phyloP scores from a whole-genome alignment of 2,797 vertebrate genomes.

The Benthosema pterotum region DNA sequence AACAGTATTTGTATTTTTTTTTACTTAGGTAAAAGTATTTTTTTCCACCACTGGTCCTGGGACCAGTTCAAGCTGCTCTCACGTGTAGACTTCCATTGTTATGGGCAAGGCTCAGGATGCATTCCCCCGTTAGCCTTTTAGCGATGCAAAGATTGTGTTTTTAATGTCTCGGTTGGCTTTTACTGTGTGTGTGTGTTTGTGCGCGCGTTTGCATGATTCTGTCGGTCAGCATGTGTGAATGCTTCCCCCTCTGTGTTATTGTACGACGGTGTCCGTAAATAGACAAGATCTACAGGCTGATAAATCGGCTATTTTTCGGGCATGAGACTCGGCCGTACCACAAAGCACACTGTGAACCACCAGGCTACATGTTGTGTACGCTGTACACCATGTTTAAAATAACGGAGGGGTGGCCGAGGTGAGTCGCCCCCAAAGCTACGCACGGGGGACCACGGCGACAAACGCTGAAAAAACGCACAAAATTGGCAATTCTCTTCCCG shows the following conservation, averaged over 20 bases:
- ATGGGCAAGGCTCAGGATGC: conserved; percentile 35
- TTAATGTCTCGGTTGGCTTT: conserved; percentile 47
- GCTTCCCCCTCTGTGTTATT: neutral
- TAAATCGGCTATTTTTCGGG: too few species aligned
- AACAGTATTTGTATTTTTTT: too few species aligned
- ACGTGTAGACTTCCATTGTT: conserved; percentile 18
- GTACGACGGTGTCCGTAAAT: too few species aligned
- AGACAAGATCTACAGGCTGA: too few species aligned
- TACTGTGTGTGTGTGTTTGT: conserved; percentile 51
- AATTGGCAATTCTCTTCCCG: conserved; percentile 83
- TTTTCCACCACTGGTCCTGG: neutral
- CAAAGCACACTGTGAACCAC: too few species aligned
- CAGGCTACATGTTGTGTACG: neutral
- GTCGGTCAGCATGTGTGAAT: neutral
- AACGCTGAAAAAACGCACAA: conserved; percentile 73
- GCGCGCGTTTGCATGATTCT: conserved; percentile 7
- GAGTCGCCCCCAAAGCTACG: conserved; percentile 22
- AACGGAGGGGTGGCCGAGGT: conserved; percentile 37
- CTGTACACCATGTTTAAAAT: conserved; percentile 23
- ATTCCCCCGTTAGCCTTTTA: conserved; percentile 51
- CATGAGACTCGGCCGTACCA: too few species aligned
- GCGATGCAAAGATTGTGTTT: conserved; percentile 59
- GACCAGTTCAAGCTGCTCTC: conserved; percentile 35
- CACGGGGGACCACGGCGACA: conserved; percentile 15
- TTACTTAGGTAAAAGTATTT: too few species aligned